A percentile compares a stretch with the other conserved stretches of the same genome.
phyloP scores from a whole-genome alignment of 2,113 vertebrate genomes.

The Oxygymnocypris stewartii region DNA sequence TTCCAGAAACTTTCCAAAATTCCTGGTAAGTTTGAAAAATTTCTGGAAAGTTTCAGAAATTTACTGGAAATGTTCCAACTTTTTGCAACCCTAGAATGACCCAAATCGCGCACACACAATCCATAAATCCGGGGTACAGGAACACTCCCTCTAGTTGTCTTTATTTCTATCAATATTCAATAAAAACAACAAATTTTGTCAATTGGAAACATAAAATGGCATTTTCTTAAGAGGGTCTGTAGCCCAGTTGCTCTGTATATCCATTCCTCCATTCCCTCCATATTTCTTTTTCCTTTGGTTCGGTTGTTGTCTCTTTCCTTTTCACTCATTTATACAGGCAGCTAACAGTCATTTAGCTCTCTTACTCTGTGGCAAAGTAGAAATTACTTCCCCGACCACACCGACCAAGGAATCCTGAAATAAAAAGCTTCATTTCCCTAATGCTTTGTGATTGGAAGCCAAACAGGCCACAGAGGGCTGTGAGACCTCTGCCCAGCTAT shows the following conservation, averaged over 20 bases:
- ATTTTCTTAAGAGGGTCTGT: neutral
- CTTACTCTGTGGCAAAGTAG: slow-evolving; percentile 38
- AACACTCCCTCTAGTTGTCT: neutral
- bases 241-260: slow-evolving; percentile 4
- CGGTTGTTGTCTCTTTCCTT: neutral
- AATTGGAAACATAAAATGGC: neutral
- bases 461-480: slow-evolving; percentile 57
- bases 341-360: slow-evolving; percentile 9
- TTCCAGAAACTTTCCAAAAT: too few species aligned
- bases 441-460: slow-evolving; percentile 62
- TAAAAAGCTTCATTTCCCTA: slow-evolving; percentile 61
- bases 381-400: slow-evolving; percentile 64
- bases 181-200: neutral
- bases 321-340: slow-evolving; percentile 31
- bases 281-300: slow-evolving; percentile 12
- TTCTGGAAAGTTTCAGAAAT: too few species aligned
- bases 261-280: neutral
- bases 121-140: neutral
- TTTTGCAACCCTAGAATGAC: too few species aligned
- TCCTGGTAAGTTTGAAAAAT: too few species aligned
- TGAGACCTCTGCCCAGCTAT: slow-evolving; percentile 51
- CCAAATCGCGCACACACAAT: too few species aligned
- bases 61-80: too few species aligned
- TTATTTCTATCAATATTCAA: neutral
- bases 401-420: slow-evolving; percentile 66